Evolutionary conservation across 2,888 invertebrate species (phyloP), one percentile per base, ranked within the genome.

Genomic region (Platerodrilus igneus): DNA sequence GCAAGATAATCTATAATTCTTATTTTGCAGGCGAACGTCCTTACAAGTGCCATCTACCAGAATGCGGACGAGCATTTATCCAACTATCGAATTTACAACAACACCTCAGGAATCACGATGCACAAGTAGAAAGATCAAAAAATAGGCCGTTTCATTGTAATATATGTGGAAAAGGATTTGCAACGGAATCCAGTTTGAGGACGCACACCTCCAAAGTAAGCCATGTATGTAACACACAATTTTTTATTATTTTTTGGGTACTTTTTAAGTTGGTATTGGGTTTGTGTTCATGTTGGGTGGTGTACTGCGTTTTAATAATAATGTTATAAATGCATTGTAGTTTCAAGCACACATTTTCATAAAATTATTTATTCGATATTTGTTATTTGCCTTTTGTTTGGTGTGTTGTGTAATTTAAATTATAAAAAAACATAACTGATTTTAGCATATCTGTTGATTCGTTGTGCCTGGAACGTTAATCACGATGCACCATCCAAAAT

Each of bases 121-220:
- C 93, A 41, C 93, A 94, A 69, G 87, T 92, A 52, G 92, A 93
- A 63, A 78, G 93, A 54, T 91, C 93, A 62, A 93, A 93, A 71
- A 93, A 92, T 72, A 77, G 93, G 47, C 93, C 93, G 35, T 94
- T 92, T 71, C 92, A 94, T 65, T 95, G 95, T 71, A 90, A 87
- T 67, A 92, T 94, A 58, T 95, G 95, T 70, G 93, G 94, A 39
- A 92, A 95, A 65, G 92, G 94, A 26, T 95, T 95, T 67, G 94
- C 94, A 43, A 94, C 94, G 27, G 94, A 95, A 66, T 91, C 91
- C 68, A 93, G 92, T 67, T 77, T 95, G 55, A 78, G 94, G 69
- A 93, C 94, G 45, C 95, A 95, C 68, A 92, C 93, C 60, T 88
- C 92, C 68, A 95, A 95, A 92, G 95, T 95, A 79, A 81, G 85